Evolutionary conservation across 2,888 invertebrate species (phyloP), one percentile per base, ranked within the genome.

Genomic region (Epistrophe grossulariae): DNA sequence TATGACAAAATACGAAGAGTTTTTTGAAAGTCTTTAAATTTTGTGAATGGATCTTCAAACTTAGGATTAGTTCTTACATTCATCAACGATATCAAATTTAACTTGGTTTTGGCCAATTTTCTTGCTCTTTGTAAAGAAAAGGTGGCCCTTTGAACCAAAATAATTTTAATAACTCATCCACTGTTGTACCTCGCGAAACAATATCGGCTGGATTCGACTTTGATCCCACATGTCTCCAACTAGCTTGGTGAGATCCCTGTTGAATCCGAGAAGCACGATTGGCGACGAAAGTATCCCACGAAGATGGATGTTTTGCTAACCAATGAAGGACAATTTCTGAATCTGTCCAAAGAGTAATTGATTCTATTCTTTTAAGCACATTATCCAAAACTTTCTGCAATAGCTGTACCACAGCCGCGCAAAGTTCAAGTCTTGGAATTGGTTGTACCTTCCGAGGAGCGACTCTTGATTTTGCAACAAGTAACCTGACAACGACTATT

Each of bases 341-440:
- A n/a, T n/a, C n/a, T n/a, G n/a, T n/a, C n/a, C n/a, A n/a, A n/a
- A n/a, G n/a, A n/a, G n/a, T n/a, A n/a, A n/a, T 45, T n/a, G 45
- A 40, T 5, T n/a, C n/a, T n/a, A n/a, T 13, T 13, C 35, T 13
- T 15, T 59, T 40, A 7, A 59, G 57, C 1, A 71, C 4, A 28
- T 71, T 71, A 2, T 43, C 45, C 9, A 45, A 9, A 1, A 71
- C 57, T 45, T 57, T 71, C 13, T 59, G 3, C n/a, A 17, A 5
- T 6, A 59, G 38, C 35, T 59, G 59, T 4, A 38, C 59, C 59
- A 38, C 59, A 38, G 59, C 59, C 10, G 59, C 59, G 11, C 59
- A 59, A 5, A 59, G n/a, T 15, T 59, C 59, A 10, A 59, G 38
- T 19, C 59, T 17, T 4, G 59, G 59, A 9, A 59, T 59, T 59